phyloP scores from a whole-genome alignment of 2,888 invertebrate species.

The Polydrusus cervinus region DNA sequence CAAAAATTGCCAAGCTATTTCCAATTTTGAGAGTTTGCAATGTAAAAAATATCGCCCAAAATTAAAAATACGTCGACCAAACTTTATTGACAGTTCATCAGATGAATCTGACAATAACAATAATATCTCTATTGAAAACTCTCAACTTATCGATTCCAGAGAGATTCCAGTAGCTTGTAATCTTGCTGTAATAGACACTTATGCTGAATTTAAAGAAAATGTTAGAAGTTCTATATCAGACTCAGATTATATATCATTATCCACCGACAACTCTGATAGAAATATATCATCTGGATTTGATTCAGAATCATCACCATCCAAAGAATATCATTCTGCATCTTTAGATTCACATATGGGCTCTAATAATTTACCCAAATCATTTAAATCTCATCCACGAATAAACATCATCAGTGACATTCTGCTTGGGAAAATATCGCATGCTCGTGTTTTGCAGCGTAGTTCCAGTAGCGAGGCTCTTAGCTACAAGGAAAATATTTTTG shows the following conservation, averaged over 20 bases:
- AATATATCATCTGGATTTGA: background rate
- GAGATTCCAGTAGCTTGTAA: background rate
- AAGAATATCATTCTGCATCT: background rate
- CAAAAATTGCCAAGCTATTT: background rate
- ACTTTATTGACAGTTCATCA: background rate
- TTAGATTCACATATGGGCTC: background rate
- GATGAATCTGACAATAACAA: background rate
- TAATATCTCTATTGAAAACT: background rate
- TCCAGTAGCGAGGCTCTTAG: background rate
- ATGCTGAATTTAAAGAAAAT: background rate
- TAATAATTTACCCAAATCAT: background rate
- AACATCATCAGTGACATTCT: conserved; percentile 16
- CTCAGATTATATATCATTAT: conserved; percentile 5
- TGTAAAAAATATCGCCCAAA: background rate
- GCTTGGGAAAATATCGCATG: background rate
- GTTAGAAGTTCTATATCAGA: background rate
- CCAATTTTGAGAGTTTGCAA: background rate
- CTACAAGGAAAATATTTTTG: background rate
- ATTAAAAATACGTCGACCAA: background rate
- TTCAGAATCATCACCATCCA: background rate
- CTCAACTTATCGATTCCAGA: background rate
- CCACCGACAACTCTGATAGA: background rate
- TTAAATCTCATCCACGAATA: background rate
- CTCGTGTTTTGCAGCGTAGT: conserved; percentile 10
- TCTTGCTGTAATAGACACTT: background rate